Percentiles rank a stretch among this genome's conserved stretches.
Evolutionary conservation across 2,888 invertebrate species (phyloP).

Genomic region (Catonia carolina): DNA sequence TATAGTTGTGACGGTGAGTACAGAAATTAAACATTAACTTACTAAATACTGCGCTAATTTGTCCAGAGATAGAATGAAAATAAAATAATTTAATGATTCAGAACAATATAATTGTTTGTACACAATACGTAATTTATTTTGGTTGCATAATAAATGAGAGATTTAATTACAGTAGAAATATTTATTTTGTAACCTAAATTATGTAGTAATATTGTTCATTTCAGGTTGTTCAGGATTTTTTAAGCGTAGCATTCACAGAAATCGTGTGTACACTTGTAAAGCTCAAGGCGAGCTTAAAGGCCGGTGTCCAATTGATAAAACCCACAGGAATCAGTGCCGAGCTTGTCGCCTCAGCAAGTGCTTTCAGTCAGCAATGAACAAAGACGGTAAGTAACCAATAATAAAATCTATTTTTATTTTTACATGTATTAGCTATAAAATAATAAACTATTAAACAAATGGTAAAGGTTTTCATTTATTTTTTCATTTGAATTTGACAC

Average conservation of each 20-base stretch:
- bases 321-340: constrained; percentile 93
- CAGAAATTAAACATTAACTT: background rate
- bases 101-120: too few species aligned
- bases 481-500: too few species aligned
- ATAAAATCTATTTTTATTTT: background rate
- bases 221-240: constrained; percentile 92
- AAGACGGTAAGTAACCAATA: constrained; percentile 83
- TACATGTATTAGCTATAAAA: background rate
- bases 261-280: constrained; percentile 95
- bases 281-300: constrained; percentile 89
- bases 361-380: constrained; percentile 95
- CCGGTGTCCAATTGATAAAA: constrained; percentile 93
- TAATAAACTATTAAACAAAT: background rate
- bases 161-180: too few species aligned
- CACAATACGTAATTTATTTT: too few species aligned
- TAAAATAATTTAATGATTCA: too few species aligned
- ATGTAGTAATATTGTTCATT: background rate
- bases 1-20: constrained; percentile 95
- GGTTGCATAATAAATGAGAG: too few species aligned
- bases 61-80: too few species aligned
- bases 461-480: too few species aligned
- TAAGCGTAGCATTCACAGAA: constrained; percentile 92
- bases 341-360: constrained; percentile 93
- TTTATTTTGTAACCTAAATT: too few species aligned
- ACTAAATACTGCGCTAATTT: background rate